A percentile compares a stretch with the other conserved stretches of the same genome.
phyloP scores from a whole-genome alignment of 2,888 invertebrate genomes.

The Uloborus plumipes region DNA sequence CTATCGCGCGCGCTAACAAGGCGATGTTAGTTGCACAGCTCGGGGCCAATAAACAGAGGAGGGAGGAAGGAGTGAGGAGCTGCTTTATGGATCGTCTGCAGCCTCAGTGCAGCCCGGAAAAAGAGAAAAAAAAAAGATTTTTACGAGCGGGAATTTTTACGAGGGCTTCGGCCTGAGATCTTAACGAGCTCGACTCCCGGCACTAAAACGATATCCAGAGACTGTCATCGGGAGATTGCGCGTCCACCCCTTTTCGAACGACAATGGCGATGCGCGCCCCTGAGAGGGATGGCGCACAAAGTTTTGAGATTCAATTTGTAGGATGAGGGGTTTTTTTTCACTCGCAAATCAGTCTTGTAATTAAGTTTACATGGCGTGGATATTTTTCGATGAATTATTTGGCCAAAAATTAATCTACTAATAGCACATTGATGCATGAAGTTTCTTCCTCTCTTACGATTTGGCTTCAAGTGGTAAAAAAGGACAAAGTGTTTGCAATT shows the following conservation, averaged over 20 bases:
- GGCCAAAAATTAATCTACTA: too few species aligned
- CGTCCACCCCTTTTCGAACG: slow-evolving; percentile 18
- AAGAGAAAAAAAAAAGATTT: slow-evolving; percentile 37
- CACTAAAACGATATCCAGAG: slow-evolving; percentile 62
- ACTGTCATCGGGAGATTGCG: slow-evolving; percentile 60
- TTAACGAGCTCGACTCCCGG: slow-evolving; percentile 60
- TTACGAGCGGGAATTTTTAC: slow-evolving; percentile 60
- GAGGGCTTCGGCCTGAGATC: slow-evolving; percentile 42
- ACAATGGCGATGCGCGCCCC: slow-evolving; percentile 41
- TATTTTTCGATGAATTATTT: too few species aligned
- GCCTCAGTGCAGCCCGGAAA: slow-evolving; percentile 18
- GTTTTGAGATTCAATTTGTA: too few species aligned
- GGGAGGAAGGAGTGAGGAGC: slow-evolving; percentile 46
- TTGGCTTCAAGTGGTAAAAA: too few species aligned
- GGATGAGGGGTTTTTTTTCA: too few species aligned
- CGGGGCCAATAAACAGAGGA: slow-evolving; percentile 41
- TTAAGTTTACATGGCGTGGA: too few species aligned
- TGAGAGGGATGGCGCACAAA: slow-evolving; percentile 18
- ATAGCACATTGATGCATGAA: too few species aligned
- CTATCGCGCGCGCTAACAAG: slow-evolving; percentile 38
- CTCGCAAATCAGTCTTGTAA: too few species aligned
- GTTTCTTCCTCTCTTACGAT: too few species aligned
- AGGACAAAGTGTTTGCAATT: too few species aligned
- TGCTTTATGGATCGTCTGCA: slow-evolving; percentile 53
- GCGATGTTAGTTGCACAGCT: slow-evolving; percentile 36